Percentiles rank a stretch among this genome's conserved stretches.
Conservation (phyloP, 2,888 invertebrate genomes). For the Drosophila acutilabella region DNA sequence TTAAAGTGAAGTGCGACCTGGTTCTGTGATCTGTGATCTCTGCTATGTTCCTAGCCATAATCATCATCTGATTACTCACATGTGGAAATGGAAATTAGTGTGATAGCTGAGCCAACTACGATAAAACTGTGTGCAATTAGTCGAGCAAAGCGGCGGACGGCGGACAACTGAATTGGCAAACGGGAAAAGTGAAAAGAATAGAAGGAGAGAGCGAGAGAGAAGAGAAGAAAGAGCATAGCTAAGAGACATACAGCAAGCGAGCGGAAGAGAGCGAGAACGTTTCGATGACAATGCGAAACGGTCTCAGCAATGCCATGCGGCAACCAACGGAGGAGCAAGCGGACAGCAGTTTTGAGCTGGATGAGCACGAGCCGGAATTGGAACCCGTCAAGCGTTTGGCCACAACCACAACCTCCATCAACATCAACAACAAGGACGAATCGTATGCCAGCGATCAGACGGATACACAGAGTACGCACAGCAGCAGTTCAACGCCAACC, state of each 20-base stretch:
- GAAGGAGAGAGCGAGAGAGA: neutral
- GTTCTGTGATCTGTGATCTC: slow-evolving; percentile 31
- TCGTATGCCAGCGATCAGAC: slow-evolving; percentile 70
- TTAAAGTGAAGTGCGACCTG: slow-evolving; percentile 17
- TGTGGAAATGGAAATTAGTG: slow-evolving; percentile 70
- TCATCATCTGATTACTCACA: slow-evolving; percentile 26
- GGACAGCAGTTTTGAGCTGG: slow-evolving; percentile 82
- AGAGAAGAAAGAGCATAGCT: neutral
- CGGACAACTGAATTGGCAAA: slow-evolving; percentile 18
- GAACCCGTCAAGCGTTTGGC: slow-evolving; percentile 5
- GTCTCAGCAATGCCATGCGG: slow-evolving; percentile 53
- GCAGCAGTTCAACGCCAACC: slow-evolving; percentile 82
- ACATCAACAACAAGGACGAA: slow-evolving; percentile 40
- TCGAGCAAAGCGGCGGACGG: slow-evolving; percentile 38
- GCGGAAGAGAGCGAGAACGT: neutral
- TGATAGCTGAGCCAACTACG: slow-evolving; percentile 40
- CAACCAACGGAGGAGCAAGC: slow-evolving; percentile 62
- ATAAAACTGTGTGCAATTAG: slow-evolving; percentile 52
- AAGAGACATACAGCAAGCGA: neutral
- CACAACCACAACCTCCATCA: slow-evolving; percentile 1
- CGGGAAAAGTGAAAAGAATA: slow-evolving; percentile 7
- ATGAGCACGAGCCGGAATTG: slow-evolving; percentile 53
- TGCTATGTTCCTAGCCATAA: slow-evolving; percentile 42
- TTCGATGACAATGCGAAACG: slow-evolving; percentile 57
- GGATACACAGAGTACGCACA: slow-evolving; percentile 71